Conservation (phyloP, 92 coral and sea anemone genomes). For the Nematostella vectensis region DNA sequence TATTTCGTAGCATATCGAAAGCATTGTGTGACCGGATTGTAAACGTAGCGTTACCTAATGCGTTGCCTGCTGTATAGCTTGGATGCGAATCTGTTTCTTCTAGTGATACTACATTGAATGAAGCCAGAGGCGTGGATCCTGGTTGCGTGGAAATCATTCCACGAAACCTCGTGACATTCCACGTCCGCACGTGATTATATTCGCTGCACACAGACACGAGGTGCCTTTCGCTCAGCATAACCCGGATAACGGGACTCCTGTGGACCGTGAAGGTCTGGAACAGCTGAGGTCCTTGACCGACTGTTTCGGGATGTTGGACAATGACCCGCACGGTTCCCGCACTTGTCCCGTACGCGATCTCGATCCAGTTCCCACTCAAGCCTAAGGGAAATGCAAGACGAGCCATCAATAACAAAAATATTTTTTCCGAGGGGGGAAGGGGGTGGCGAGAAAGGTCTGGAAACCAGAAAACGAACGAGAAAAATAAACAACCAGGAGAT, state of each 20-base stretch:
- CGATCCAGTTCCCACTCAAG: conserved; percentile 98
- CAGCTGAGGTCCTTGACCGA: conserved; percentile 95
- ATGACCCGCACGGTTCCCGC: conserved; percentile 93
- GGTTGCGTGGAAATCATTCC: conserved; percentile 99
- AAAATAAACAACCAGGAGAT: no score
- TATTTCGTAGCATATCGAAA: no score
- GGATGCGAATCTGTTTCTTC: conserved; percentile 93
- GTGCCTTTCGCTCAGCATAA: conserved; percentile 97
- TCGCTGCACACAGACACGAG: conserved; percentile 83
- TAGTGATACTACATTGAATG: conserved; percentile 94
- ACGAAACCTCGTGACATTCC: conserved; percentile 99
- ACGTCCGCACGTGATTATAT: conserved; percentile 94
- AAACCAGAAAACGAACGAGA: no score
- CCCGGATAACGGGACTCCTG: conserved; percentile 88
- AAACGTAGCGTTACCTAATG: conserved; percentile 68
- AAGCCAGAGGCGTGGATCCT: conserved; percentile 96
- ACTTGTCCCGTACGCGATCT: conserved; percentile 96
- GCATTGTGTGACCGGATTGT: no score
- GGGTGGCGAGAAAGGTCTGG: no score
- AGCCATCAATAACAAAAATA: background rate
- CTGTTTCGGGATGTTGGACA: conserved; percentile 98
- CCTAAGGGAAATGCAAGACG: conserved; percentile 24
- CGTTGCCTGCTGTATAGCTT: conserved; percentile 80
- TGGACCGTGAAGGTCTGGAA: conserved; percentile 98
- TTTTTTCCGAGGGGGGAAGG: background rate